Evolutionary conservation across 2,113 vertebrate genomes (phyloP).

Genomic region (Alectura lathami): DNA sequence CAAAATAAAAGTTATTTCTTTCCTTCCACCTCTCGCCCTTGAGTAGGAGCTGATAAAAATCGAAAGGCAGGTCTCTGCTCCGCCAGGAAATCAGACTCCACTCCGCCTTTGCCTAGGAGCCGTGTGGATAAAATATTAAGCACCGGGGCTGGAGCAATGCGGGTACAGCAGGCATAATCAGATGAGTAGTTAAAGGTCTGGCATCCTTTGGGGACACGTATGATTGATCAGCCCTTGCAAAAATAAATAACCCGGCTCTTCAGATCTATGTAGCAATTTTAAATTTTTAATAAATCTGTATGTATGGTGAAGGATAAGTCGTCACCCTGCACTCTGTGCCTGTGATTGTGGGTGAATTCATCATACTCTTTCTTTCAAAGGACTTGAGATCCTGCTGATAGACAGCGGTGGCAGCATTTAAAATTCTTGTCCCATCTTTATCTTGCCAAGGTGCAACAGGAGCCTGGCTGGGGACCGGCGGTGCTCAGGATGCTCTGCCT

Average conservation of each 20-base stretch:
- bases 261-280: conserved; percentile 69
- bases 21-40: conserved; percentile 18
- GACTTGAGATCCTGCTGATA: neutral
- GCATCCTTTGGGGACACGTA: conserved; percentile 69
- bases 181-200: conserved; percentile 75
- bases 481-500: neutral
- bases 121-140: conserved; percentile 62
- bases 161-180: conserved; percentile 58
- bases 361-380: conserved; percentile 14
- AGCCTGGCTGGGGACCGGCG: neutral
- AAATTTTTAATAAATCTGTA: conserved; percentile 73
- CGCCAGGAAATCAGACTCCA: conserved; percentile 15
- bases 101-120: conserved; percentile 31
- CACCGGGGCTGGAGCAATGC: neutral
- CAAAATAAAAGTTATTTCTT: conserved; percentile 28
- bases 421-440: conserved; percentile 31
- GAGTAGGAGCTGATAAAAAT: conserved; percentile 7
- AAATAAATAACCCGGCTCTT: conserved; percentile 72
- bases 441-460: neutral
- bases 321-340: neutral
- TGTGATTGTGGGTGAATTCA: conserved; percentile 56
- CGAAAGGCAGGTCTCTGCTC: neutral
- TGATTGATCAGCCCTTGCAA: conserved; percentile 75
- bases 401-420: conserved; percentile 2
- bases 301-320: conserved; percentile 37